Conservation (phyloP, 2,888 invertebrate genomes). For the Thecophora atra region DNA sequence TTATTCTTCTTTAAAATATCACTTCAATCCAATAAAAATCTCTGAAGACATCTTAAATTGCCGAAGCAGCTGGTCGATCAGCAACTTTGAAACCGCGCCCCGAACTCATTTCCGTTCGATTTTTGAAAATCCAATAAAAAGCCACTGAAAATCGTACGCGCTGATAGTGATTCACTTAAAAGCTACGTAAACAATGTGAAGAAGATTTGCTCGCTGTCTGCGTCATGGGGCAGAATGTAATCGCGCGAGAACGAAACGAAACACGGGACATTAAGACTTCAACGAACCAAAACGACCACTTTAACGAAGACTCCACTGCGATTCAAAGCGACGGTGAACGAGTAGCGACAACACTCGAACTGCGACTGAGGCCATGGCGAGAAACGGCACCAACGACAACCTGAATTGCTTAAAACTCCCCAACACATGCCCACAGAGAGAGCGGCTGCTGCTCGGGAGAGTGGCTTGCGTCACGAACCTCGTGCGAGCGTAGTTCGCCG, state of each 20-base stretch:
- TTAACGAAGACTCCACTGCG: slow-evolving; percentile 3
- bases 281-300: not conserved
- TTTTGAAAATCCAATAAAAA: not conserved
- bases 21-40: no score
- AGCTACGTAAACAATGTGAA: slow-evolving; percentile 7
- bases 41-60: no score
- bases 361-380: slow-evolving; percentile 54
- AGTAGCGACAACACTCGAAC: slow-evolving; percentile 60
- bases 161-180: not conserved
- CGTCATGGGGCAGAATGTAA: not conserved
- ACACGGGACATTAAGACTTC: not conserved
- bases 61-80: no score
- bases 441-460: not conserved
- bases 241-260: not conserved
- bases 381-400: slow-evolving; percentile 48
- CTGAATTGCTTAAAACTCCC: slow-evolving; percentile 40
- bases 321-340: slow-evolving; percentile 52
- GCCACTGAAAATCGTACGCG: not conserved
- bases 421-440: slow-evolving; percentile 14
- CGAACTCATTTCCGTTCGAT: not conserved
- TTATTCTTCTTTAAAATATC: no score
- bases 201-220: not conserved
- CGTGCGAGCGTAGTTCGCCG: not conserved
- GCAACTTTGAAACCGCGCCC: no score
- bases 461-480: not conserved